These are phyloP conservation scores for Sebastes nivosus DNA, from an alignment of 2,797 vertebrate species.

Conservation along the genomic window DNA sequence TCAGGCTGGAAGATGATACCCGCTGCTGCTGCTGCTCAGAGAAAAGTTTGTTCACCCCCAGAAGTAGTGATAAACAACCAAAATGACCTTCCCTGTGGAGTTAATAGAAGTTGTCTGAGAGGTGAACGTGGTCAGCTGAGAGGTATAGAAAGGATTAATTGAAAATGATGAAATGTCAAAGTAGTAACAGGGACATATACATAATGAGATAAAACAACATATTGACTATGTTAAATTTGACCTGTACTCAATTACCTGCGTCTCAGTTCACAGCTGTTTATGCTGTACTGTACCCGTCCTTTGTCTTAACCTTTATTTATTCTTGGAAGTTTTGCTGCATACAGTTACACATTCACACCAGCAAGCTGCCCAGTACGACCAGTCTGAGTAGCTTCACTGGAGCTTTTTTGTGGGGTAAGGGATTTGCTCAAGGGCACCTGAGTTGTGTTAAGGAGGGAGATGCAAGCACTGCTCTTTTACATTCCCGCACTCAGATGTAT, in stretches of 20 bases:
- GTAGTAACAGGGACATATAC: conserved; percentile 21
- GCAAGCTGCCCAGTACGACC: not conserved
- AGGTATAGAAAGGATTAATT: conserved; percentile 25
- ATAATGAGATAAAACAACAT: conserved; percentile 21
- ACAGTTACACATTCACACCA: not conserved
- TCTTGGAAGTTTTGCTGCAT: not conserved
- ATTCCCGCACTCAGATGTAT: not conserved
- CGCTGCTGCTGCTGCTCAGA: not conserved
- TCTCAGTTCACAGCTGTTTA: conserved; percentile 22
- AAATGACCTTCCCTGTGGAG: conserved; percentile 23
- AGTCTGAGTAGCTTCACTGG: not conserved
- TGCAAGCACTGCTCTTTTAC: not conserved
- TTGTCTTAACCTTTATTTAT: conserved; percentile 20
- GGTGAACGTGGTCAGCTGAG: conserved; percentile 36
- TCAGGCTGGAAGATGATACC: not conserved
- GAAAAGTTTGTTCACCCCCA: conserved; percentile 33
- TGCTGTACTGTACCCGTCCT: not conserved
- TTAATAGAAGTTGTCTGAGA: conserved; percentile 33
- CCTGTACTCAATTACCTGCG: not conserved
- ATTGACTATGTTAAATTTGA: conserved; percentile 18
- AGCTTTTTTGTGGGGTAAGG: not conserved
- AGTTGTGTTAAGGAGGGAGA: not conserved
- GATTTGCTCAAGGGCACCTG: not conserved
- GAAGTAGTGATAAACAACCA: conserved; percentile 23
- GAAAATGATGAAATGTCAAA: conserved; percentile 53